A percentile compares a stretch with the other conserved stretches of the same genome.
Conservation (phyloP, 2,888 invertebrate species). For the Mellilla xanthometata region DNA sequence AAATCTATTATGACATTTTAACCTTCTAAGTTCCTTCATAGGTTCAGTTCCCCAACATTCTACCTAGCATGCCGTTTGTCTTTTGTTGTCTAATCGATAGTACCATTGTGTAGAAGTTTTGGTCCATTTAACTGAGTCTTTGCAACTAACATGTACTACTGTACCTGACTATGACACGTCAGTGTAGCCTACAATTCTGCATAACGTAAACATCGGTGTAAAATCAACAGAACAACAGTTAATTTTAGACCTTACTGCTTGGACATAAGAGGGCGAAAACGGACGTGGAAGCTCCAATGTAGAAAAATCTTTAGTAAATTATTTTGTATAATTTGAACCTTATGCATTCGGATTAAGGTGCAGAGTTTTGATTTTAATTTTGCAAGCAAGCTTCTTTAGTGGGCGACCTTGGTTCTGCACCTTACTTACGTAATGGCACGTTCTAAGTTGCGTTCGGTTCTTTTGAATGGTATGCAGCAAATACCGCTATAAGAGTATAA, state of each 20-base stretch:
- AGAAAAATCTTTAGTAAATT: not conserved
- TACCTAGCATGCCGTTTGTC: no score
- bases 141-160: conserved; percentile 8
- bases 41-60: no score
- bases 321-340: conserved; percentile 23
- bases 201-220: conserved; percentile 35
- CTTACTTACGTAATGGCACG: conserved; percentile 40
- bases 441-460: conserved; percentile 31
- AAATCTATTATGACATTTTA: no score
- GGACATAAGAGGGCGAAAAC: conserved; percentile 8
- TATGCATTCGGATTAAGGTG: conserved; percentile 29
- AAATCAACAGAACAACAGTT: conserved; percentile 23
- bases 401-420: conserved; percentile 47
- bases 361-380: conserved; percentile 11
- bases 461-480: conserved; percentile 11
- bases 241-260: conserved; percentile 12
- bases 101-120: no score
- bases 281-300: conserved; percentile 10
- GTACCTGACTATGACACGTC: conserved; percentile 21
- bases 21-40: no score
- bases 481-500: not conserved
- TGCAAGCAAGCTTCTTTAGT: conserved; percentile 32
- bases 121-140: not conserved
- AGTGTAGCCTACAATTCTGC: conserved; percentile 31
- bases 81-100: not conserved